Percentiles rank a stretch among this genome's conserved stretches.
phyloP scores from a whole-genome alignment of 2,797 vertebrate genomes.

The Neoniphon sammara region DNA sequence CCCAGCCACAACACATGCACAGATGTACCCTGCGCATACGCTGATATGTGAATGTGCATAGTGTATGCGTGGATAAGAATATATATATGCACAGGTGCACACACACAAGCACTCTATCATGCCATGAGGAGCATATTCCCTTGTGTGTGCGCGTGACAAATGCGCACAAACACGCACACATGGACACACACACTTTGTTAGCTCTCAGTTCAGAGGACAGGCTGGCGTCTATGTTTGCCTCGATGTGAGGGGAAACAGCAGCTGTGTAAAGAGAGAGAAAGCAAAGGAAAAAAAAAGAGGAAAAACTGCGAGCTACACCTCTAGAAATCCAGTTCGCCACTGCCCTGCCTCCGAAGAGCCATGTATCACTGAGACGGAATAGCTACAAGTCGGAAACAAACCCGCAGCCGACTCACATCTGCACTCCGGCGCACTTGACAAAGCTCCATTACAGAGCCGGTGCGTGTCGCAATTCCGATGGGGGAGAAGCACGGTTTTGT shows the following conservation, averaged over 20 bases:
- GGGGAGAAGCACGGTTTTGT: conserved; percentile 12
- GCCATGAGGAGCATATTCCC: conserved; percentile 32
- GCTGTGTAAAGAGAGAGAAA: conserved; percentile 26
- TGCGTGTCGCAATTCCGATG: conserved; percentile 27
- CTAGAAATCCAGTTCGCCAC: conserved; percentile 47
- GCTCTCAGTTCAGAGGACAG: conserved; percentile 49
- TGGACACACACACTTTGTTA: conserved; percentile 12
- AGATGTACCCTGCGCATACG: neutral
- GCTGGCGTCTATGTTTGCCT: conserved; percentile 36
- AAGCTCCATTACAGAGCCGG: conserved; percentile 24
- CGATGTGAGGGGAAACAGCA: conserved; percentile 45
- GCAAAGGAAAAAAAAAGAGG: neutral
- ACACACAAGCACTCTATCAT: neutral
- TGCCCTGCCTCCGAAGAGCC: conserved; percentile 55
- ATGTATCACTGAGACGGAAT: conserved; percentile 60
- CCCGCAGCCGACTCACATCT: conserved; percentile 44
- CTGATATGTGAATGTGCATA: neutral
- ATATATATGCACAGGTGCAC: conserved; percentile 18
- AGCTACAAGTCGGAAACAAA: conserved; percentile 54
- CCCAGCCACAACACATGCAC: conserved; percentile 3
- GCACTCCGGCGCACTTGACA: conserved; percentile 47
- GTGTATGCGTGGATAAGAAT: conserved; percentile 4
- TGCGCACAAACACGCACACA: neutral
- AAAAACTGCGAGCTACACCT: conserved; percentile 31
- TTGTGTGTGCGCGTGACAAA: conserved; percentile 10